phyloP scores from a whole-genome alignment of 2,797 vertebrate species.

The Ptychobarbus kaznakovi region DNA sequence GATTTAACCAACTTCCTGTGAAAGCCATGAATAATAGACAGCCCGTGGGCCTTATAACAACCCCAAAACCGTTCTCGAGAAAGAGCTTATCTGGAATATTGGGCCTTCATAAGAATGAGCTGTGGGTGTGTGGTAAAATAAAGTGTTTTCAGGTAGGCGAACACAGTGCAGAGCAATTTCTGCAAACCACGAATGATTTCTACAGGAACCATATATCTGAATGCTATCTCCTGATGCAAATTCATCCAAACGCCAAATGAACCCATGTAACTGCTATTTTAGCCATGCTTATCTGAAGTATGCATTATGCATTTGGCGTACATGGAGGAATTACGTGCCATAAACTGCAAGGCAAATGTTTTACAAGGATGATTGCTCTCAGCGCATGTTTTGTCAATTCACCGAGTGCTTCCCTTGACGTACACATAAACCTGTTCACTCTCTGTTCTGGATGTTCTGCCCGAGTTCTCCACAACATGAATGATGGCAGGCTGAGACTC shows the following conservation, averaged over 20 bases:
- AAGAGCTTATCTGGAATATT: conserved; percentile 46
- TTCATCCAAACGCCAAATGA: conserved; percentile 45
- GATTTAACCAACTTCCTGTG: conserved; percentile 40
- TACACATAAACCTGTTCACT: conserved; percentile 7
- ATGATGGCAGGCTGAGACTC: conserved; percentile 25
- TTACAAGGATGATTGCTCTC: conserved; percentile 26
- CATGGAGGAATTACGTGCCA: background rate
- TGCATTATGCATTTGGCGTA: background rate
- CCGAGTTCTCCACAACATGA: conserved; percentile 32
- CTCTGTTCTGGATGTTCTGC: conserved; percentile 36
- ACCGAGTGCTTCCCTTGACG: conserved; percentile 24
- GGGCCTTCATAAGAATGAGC: conserved; percentile 40
- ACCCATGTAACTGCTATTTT: conserved; percentile 7
- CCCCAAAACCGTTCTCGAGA: conserved; percentile 48
- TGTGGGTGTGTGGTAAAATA: conserved; percentile 58
- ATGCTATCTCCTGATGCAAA: conserved; percentile 51
- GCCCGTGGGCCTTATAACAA: conserved; percentile 16
- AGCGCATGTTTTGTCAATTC: conserved; percentile 48
- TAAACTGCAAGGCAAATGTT: conserved; percentile 23
- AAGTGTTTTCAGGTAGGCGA: conserved; percentile 53
- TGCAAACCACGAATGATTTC: conserved; percentile 58
- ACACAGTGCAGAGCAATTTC: conserved; percentile 37
- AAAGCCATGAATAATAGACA: conserved; percentile 29
- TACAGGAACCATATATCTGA: conserved; percentile 49
- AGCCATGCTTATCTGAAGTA: background rate